Conservation (phyloP, 1,140 invertebrate genomes). For the Lethrus apterus region DNA sequence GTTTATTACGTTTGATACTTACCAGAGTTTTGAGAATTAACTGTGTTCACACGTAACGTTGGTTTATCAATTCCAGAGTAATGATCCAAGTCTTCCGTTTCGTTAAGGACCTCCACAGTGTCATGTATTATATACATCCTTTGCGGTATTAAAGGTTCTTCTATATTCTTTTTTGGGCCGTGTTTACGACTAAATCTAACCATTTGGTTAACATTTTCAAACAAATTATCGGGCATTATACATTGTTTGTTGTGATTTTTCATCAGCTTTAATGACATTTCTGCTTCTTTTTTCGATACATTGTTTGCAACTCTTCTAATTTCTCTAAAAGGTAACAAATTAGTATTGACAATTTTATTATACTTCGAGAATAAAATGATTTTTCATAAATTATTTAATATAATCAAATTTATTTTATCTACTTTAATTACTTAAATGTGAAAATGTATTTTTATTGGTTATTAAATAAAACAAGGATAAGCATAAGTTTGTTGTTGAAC, state of each 20-base stretch:
- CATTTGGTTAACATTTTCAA: slow-evolving; percentile 28
- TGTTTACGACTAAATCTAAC: slow-evolving; percentile 32
- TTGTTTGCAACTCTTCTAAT: slow-evolving; percentile 15
- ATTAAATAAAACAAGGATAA: too few species aligned
- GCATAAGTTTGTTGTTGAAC: too few species aligned
- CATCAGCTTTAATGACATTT: slow-evolving; percentile 25
- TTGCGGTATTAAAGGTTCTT: slow-evolving; percentile 54
- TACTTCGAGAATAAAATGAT: too few species aligned
- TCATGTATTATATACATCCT: slow-evolving; percentile 64
- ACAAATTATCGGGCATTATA: slow-evolving; percentile 27
- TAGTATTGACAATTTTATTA: too few species aligned
- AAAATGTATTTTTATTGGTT: too few species aligned
- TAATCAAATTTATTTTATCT: too few species aligned
- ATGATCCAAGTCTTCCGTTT: slow-evolving; percentile 46
- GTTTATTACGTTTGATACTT: slow-evolving; percentile 36
- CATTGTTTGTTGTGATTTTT: slow-evolving; percentile 28
- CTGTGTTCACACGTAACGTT: slow-evolving; percentile 57
- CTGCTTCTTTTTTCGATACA: slow-evolving; percentile 24
- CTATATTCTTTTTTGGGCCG: slow-evolving; percentile 36
- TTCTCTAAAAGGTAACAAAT: slow-evolving; percentile 29
- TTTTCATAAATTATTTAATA: too few species aligned
- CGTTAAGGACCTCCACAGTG: slow-evolving; percentile 64
- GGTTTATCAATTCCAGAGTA: slow-evolving; percentile 56
- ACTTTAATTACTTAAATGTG: too few species aligned
- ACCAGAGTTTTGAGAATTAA: slow-evolving; percentile 49